phyloP scores from a whole-genome alignment of 2,888 invertebrate genomes.

The Colletes collaris region DNA sequence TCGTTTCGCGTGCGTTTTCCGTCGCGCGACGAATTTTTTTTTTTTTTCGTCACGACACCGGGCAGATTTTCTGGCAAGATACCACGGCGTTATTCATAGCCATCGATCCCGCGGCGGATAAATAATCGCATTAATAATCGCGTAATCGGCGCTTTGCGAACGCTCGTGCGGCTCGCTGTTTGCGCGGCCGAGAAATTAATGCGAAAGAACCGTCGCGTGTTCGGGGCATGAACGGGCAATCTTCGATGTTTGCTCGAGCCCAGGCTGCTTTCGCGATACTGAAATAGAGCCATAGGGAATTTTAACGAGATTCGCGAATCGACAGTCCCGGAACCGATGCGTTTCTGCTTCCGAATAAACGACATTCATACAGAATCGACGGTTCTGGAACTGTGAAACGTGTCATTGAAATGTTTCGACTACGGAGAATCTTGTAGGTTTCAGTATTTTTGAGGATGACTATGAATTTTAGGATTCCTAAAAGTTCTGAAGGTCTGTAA shows the following conservation, averaged over 20 bases:
- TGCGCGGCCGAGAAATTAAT: conserved; percentile 26
- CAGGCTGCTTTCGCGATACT: neutral
- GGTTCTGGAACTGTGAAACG: too few relatives aligned
- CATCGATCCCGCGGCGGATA: conserved; percentile 60
- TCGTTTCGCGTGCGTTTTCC: neutral
- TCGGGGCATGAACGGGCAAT: conserved; percentile 19
- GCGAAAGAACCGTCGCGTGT: conserved; percentile 30
- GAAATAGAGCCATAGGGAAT: neutral
- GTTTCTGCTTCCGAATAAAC: too few relatives aligned
- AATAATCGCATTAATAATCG: conserved; percentile 63
- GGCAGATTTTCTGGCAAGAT: conserved; percentile 52
- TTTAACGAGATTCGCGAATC: neutral
- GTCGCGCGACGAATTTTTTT: neutral
- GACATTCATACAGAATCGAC: too few relatives aligned
- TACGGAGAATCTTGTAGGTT: too few relatives aligned
- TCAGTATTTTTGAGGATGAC: too few relatives aligned
- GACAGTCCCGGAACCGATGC: too few relatives aligned
- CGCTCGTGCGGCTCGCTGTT: conserved; percentile 3
- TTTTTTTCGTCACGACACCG: conserved; percentile 19
- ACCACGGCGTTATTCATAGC: conserved; percentile 43
- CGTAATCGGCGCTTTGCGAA: conserved; percentile 42
- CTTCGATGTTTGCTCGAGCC: conserved; percentile 22
- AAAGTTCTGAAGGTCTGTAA: too few relatives aligned
- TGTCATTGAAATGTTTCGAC: too few relatives aligned
- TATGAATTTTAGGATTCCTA: too few relatives aligned